These are phyloP conservation scores for Pangasius macronema DNA, from an alignment of 2,797 vertebrate species.

Conservation along the genomic window DNA sequence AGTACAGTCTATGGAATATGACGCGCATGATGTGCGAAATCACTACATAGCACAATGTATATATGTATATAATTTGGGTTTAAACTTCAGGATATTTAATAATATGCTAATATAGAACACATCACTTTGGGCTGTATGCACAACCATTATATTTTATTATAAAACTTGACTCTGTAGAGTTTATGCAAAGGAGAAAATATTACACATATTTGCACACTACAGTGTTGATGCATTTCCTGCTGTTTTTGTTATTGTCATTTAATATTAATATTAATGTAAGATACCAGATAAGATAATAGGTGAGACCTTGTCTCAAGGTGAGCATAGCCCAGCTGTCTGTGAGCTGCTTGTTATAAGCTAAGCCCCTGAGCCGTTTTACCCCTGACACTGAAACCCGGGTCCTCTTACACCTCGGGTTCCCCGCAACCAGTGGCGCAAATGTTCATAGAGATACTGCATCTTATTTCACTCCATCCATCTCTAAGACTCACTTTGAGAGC, in stretches of 20 bases:
- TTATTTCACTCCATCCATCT: neutral
- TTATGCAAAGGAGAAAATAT: neutral
- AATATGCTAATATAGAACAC: neutral
- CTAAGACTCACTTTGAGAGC: neutral
- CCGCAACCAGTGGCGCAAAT: constrained; percentile 48
- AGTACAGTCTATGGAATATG: neutral
- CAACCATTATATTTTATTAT: neutral
- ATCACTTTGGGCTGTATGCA: neutral
- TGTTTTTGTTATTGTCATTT: neutral
- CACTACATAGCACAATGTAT: neutral
- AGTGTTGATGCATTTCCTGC: neutral
- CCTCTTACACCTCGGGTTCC: constrained; percentile 50
- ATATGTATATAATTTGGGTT: neutral
- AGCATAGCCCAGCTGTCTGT: constrained; percentile 54
- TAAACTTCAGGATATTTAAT: neutral
- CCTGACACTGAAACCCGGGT: constrained; percentile 63
- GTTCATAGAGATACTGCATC: constrained; percentile 23
- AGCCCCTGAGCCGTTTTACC: constrained; percentile 73
- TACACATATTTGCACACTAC: neutral
- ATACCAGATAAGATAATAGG: constrained; percentile 20
- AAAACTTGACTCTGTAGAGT: neutral
- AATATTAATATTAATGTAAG: neutral
- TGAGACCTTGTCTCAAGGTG: constrained; percentile 58
- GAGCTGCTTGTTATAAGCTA: constrained; percentile 70
- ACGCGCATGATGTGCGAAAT: neutral